These are phyloP conservation scores for Cebus imitator DNA, from an alignment of 2,113 vertebrate genomes.

Conservation along the genomic window DNA sequence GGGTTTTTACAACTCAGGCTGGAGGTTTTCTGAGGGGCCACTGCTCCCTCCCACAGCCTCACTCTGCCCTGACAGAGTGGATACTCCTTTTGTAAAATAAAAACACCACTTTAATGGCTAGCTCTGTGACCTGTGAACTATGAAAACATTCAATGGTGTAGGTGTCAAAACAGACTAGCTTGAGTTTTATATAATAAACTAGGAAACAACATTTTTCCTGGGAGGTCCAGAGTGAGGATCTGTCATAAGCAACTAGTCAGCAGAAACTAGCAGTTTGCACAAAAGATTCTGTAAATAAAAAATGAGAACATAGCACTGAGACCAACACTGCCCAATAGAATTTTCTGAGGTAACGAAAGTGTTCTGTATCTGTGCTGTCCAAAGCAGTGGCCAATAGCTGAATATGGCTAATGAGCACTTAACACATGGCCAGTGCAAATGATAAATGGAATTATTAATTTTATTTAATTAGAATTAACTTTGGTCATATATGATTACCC, in stretches of 20 bases:
- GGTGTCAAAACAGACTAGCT: neutral
- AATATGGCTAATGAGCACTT: neutral
- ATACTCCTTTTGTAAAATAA: neutral
- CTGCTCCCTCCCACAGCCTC: neutral
- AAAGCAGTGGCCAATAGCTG: neutral
- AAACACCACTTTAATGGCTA: neutral
- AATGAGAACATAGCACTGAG: neutral
- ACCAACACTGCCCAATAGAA: neutral
- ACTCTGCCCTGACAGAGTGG: neutral
- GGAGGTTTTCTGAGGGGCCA: neutral
- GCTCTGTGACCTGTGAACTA: neutral
- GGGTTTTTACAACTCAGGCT: constrained; percentile 2
- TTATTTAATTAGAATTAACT: neutral
- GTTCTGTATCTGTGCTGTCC: neutral
- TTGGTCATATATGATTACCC: neutral
- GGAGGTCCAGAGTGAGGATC: neutral
- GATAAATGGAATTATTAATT: neutral
- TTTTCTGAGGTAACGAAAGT: neutral
- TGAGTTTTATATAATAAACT: constrained; percentile 34
- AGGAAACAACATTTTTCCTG: neutral
- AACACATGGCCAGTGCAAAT: neutral
- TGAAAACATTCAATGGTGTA: neutral
- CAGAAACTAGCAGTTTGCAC: neutral
- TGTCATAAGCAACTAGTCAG: neutral
- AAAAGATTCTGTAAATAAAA: neutral